These are phyloP conservation scores for Etheostoma spectabile DNA, from an alignment of 2,113 vertebrate species.

Conservation along the genomic window DNA sequence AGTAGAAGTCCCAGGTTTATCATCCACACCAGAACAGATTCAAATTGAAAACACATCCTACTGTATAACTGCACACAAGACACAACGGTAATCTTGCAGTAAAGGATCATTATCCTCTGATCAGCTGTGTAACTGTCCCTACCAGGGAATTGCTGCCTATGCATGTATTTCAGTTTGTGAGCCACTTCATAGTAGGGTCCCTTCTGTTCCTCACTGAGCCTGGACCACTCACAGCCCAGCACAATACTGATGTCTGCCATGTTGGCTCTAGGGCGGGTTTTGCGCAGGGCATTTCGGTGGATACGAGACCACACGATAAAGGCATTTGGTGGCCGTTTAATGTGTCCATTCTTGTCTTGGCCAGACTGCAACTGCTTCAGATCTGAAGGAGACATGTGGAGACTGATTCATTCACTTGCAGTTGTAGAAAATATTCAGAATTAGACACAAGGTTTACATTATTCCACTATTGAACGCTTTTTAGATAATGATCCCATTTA, in stretches of 20 bases:
- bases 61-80: neutral
- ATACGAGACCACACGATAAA: conserved; percentile 90
- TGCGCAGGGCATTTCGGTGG: conserved; percentile 83
- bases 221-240: conserved; percentile 89
- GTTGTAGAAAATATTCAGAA: neutral
- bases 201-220: conserved; percentile 89
- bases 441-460: neutral
- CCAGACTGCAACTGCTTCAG: conserved; percentile 80
- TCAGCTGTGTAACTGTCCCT: conserved; percentile 41
- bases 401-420: neutral
- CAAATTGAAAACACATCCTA: neutral
- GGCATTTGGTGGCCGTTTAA: conserved; percentile 91
- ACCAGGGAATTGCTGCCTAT: conserved; percentile 89
- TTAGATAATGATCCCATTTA: neutral
- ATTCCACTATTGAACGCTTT: neutral
- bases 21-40: neutral
- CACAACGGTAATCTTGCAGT: neutral
- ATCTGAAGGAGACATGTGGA: conserved; percentile 72
- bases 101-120: neutral
- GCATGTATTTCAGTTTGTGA: conserved; percentile 85
- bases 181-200: conserved; percentile 88
- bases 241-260: conserved; percentile 84
- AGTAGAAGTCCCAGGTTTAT: conserved; percentile 1
- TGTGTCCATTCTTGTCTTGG: conserved; percentile 82
- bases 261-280: conserved; percentile 79